phyloP scores from a whole-genome alignment of 2,888 invertebrate species.

The Drosophila robusta region DNA sequence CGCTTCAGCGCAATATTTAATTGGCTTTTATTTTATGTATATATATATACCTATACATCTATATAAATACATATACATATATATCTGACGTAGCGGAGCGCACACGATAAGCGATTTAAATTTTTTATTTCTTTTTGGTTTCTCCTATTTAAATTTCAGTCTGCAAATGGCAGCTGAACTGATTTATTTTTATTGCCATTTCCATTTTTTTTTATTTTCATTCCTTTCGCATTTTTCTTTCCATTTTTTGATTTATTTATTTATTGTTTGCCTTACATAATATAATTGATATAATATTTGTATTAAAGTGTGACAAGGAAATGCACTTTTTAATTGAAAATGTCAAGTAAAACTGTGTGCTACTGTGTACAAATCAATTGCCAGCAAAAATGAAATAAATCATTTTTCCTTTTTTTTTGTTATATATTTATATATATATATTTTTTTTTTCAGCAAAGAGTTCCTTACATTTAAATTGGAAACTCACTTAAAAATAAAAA shows the following conservation, averaged over 20 bases:
- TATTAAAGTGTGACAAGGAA: background rate
- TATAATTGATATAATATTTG: conserved; percentile 15
- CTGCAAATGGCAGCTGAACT: conserved; percentile 40
- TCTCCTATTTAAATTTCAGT: conserved; percentile 5
- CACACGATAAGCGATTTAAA: conserved; percentile 9
- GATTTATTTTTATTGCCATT: conserved; percentile 36
- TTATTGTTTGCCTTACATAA: conserved; percentile 2
- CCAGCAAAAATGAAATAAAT: background rate
- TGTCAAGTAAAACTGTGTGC: background rate
- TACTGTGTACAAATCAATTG: background rate
- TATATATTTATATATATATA: no score
- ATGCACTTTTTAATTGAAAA: conserved; percentile 19
- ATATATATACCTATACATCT: conserved; percentile 4
- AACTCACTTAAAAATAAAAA: no score
- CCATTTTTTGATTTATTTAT: background rate
- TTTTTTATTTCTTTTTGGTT: background rate
- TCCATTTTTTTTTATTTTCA: background rate
- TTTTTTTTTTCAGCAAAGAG: no score
- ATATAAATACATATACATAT: background rate
- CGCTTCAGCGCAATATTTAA: conserved; percentile 53
- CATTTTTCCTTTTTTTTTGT: background rate
- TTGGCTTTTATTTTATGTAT: conserved; percentile 64
- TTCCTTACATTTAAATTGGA: no score
- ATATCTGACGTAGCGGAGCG: background rate
- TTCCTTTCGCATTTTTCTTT: background rate